Conservation (phyloP, 64 coral and sea anemone genomes). For the Montipora efflorescens region DNA sequence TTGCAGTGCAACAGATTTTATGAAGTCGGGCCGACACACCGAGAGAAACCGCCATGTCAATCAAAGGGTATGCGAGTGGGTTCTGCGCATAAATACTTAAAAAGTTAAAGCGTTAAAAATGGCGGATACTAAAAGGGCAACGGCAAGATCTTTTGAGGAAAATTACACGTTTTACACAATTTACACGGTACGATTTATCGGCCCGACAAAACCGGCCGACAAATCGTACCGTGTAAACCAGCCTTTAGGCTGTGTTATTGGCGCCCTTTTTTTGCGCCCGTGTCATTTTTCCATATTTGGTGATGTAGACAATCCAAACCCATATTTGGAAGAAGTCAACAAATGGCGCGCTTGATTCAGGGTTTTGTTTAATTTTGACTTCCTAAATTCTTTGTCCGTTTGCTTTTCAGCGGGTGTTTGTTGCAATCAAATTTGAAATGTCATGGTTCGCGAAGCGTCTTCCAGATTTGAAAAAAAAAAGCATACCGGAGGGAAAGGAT, state of each 20-base stretch:
- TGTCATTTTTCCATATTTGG: slow-evolving; percentile 63
- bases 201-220: too few species aligned
- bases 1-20: too few species aligned
- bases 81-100: too few species aligned
- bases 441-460: not conserved
- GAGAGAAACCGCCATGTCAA: too few species aligned
- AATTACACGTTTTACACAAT: too few species aligned
- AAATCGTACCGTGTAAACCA: too few species aligned
- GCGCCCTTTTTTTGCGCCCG: slow-evolving; percentile 54
- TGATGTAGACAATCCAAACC: slow-evolving; percentile 77
- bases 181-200: too few species aligned
- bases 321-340: slow-evolving; percentile 69
- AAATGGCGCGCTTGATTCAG: slow-evolving; percentile 34
- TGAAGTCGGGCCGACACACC: too few species aligned
- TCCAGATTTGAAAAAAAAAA: not conserved
- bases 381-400: slow-evolving; percentile 35
- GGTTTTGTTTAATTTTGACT: slow-evolving; percentile 35
- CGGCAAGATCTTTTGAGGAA: too few species aligned
- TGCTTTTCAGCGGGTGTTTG: not conserved
- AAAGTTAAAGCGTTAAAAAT: too few species aligned
- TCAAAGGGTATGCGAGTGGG: too few species aligned
- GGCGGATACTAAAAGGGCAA: too few species aligned
- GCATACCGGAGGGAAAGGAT: not conserved
- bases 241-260: not conserved
- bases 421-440: slow-evolving; percentile 24